A percentile compares a stretch with the other conserved stretches of the same genome.
These are phyloP conservation scores for Drosophila pruinosa DNA, from an alignment of 1,140 invertebrate species.

Conservation along the genomic window DNA sequence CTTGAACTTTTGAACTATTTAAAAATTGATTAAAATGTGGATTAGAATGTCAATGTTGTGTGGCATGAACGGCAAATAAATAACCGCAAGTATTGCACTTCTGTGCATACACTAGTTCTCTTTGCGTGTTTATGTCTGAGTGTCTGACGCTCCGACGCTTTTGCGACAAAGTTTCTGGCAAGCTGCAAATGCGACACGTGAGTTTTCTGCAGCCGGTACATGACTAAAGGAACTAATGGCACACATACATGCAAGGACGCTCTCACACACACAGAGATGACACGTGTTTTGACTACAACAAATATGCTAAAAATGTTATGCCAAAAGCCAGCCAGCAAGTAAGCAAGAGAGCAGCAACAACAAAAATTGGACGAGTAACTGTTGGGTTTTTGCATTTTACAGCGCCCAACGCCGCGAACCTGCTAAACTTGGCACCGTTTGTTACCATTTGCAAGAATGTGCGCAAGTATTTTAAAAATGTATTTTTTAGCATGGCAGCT, in stretches of 20 bases:
- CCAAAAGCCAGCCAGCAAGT: conserved; percentile 61
- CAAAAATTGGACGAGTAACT: conserved; percentile 4
- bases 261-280: conserved; percentile 41
- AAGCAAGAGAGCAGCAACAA: conserved; percentile 12
- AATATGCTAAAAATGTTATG: conserved; percentile 80
- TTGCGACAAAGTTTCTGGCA: conserved; percentile 67
- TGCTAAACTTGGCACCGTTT: conserved; percentile 79
- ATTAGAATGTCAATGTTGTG: conserved; percentile 42
- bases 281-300: conserved; percentile 78
- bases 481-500: conserved; percentile 50
- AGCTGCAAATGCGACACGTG: conserved; percentile 63
- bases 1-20: conserved; percentile 10
- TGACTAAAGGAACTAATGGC: conserved; percentile 76
- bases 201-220: conserved; percentile 59
- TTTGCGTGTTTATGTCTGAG: background rate
- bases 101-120: background rate
- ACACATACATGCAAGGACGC: conserved; percentile 6
- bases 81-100: conserved; percentile 46
- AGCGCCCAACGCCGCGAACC: conserved; percentile 61
- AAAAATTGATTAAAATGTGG: conserved; percentile 60
- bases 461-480: conserved; percentile 79
- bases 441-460: conserved; percentile 77
- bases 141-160: conserved; percentile 41
- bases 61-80: conserved; percentile 43
- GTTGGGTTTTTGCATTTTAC: conserved; percentile 65